Percentiles rank a stretch among this genome's conserved stretches.
Evolutionary conservation across 2,888 invertebrate genomes (phyloP).

Genomic region (Temnothorax unifasciatus): DNA sequence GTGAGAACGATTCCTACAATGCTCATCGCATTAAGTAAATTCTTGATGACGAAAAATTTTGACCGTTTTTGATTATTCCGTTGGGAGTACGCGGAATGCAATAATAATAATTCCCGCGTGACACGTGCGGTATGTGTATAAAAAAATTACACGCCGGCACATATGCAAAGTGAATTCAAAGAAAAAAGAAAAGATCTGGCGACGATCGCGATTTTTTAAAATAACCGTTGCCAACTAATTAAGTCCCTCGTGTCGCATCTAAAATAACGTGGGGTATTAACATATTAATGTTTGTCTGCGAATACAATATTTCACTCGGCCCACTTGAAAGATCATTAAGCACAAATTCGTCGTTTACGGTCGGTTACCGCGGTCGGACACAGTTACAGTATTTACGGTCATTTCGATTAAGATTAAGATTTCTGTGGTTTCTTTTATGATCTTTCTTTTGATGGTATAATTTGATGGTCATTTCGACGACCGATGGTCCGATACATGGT

Average conservation of each 20-base stretch:
- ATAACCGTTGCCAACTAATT: conserved; percentile 64
- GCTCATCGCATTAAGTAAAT: not conserved
- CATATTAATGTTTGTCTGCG: not conserved
- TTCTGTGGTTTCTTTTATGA: too few relatives aligned
- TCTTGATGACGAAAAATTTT: not conserved
- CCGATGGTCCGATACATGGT: not conserved
- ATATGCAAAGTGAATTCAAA: not conserved
- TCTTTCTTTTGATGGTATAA: too few relatives aligned
- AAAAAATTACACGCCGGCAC: not conserved
- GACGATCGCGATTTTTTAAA: conserved; percentile 5
- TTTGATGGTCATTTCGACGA: conserved; percentile 36
- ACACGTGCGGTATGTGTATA: not conserved
- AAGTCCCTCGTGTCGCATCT: conserved; percentile 53
- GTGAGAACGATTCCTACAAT: not conserved
- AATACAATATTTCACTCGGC: conserved; percentile 54
- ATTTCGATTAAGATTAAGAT: too few relatives aligned
- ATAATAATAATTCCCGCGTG: not conserved
- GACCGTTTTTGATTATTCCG: not conserved
- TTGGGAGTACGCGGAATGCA: not conserved
- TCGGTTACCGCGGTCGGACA: too few relatives aligned
- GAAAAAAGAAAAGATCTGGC: conserved; percentile 27
- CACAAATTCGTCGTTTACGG: conserved; percentile 46
- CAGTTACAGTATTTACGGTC: too few relatives aligned
- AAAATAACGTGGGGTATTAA: conserved; percentile 30
- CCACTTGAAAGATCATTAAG: conserved; percentile 70